phyloP scores from a whole-genome alignment of 2,113 vertebrate species.

The Chauna torquata region DNA sequence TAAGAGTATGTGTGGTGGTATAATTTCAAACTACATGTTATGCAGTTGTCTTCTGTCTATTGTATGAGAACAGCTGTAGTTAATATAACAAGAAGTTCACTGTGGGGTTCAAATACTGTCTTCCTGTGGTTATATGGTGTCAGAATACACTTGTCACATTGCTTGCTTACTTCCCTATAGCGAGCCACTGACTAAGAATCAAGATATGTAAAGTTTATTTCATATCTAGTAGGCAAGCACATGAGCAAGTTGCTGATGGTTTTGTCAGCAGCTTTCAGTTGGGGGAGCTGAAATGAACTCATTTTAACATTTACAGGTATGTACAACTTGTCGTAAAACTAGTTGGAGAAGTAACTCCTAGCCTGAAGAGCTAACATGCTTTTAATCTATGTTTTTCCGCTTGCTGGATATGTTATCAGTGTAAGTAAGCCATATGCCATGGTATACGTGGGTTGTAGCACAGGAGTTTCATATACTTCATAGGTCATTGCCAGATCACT shows the following conservation, averaged over 20 bases:
- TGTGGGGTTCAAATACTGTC: background rate
- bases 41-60: background rate
- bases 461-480: background rate
- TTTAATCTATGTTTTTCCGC: background rate
- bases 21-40: background rate
- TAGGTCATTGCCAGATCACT: background rate
- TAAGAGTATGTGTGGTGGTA: background rate
- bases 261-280: background rate
- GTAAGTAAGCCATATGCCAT: background rate
- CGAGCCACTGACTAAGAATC: background rate
- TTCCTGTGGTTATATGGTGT: background rate
- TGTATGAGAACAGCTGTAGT: background rate
- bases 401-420: background rate
- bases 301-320: background rate
- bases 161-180: background rate
- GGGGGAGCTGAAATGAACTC: background rate
- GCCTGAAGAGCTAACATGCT: background rate
- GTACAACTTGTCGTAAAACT: background rate
- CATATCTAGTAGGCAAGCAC: background rate
- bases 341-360: rapidly evolving
- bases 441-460: rapidly evolving
- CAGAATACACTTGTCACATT: background rate
- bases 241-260: background rate
- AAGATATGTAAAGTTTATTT: background rate
- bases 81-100: background rate